These are phyloP conservation scores for Eupsittula cactorum DNA, from an alignment of 2,113 vertebrate genomes.

Conservation along the genomic window DNA sequence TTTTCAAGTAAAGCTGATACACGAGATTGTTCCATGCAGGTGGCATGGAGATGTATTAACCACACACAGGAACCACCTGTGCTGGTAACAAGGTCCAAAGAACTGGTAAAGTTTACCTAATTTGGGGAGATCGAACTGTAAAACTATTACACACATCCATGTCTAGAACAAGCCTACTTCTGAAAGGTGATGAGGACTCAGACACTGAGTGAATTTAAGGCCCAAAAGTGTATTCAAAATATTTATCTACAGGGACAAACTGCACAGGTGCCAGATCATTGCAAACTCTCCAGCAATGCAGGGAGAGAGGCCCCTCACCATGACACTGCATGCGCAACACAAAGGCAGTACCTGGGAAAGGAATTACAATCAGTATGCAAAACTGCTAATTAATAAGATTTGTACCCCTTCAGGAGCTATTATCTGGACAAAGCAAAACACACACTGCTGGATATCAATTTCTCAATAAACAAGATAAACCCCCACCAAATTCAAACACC, in stretches of 20 bases:
- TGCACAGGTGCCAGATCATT: neutral
- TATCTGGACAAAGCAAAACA: neutral
- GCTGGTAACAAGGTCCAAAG: constrained; percentile 13
- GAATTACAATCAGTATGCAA: neutral
- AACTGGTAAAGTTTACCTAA: constrained; percentile 13
- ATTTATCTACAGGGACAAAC: neutral
- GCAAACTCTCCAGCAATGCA: neutral
- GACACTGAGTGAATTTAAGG: neutral
- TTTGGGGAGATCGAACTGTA: neutral
- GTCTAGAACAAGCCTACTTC: neutral
- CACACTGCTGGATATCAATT: neutral
- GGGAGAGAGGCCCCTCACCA: neutral
- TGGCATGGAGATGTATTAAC: neutral
- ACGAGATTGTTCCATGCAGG: neutral
- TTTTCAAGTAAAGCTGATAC: neutral
- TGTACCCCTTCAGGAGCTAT: neutral
- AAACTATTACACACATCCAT: neutral
- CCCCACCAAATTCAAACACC: neutral
- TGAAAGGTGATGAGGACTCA: constrained; percentile 8
- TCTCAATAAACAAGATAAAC: constrained; percentile 13
- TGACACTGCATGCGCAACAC: fast-evolving
- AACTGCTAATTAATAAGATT: neutral
- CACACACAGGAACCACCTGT: neutral
- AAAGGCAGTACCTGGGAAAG: neutral
- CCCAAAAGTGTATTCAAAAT: neutral